A percentile compares a stretch with the other conserved stretches of the same genome.
phyloP scores from a whole-genome alignment of 2,797 vertebrate species.

The Limnodromus scolopaceus region DNA sequence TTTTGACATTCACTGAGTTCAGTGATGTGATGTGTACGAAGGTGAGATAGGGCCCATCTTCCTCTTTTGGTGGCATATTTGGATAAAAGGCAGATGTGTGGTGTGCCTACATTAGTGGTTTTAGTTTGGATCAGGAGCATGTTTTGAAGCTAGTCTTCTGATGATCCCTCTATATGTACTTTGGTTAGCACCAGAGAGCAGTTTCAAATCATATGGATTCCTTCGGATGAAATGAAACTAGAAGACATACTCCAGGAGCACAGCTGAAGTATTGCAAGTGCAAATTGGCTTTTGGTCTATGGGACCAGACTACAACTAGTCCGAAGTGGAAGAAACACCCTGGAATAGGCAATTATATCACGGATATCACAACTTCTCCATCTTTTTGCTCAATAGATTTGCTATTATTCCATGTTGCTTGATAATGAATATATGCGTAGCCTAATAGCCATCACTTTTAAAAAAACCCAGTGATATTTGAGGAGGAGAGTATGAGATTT shows the following conservation, averaged over 20 bases:
- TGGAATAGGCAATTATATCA: background rate
- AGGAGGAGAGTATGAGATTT: background rate
- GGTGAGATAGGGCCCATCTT: background rate
- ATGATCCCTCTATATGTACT: background rate
- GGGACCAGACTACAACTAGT: background rate
- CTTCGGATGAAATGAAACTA: background rate
- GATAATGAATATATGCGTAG: background rate
- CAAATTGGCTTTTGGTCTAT: background rate
- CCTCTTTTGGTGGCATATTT: background rate
- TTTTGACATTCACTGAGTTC: background rate
- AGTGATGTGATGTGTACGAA: background rate
- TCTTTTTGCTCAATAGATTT: background rate
- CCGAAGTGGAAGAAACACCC: background rate
- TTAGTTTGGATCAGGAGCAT: background rate
- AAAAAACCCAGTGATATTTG: background rate
- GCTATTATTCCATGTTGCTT: background rate
- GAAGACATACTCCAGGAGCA: background rate
- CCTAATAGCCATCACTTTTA: background rate
- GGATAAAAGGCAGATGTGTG: background rate
- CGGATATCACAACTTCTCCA: background rate
- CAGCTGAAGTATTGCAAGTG: background rate
- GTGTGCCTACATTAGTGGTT: background rate
- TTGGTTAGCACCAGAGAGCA: background rate
- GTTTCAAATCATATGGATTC: background rate
- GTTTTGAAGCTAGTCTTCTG: background rate